phyloP scores from a whole-genome alignment of 2,113 vertebrate genomes.

The Semnornis frantzii region DNA sequence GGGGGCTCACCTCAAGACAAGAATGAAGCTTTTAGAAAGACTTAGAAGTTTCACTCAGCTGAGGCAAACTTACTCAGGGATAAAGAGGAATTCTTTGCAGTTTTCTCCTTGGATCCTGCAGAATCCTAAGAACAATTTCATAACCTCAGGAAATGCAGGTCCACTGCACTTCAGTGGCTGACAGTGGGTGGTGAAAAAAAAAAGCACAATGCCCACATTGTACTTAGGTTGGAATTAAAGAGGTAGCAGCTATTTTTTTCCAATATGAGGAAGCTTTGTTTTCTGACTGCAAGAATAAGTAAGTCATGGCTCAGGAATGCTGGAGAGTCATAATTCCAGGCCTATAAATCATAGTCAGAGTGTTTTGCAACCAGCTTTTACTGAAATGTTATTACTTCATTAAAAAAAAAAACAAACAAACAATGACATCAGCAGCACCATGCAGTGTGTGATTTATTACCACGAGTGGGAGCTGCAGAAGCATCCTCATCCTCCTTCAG shows the following conservation, averaged over 20 bases:
- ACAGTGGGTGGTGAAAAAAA: conserved; percentile 35
- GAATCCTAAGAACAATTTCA: conserved; percentile 51
- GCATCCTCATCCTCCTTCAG: not conserved
- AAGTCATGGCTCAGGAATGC: conserved; percentile 21
- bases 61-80: not conserved
- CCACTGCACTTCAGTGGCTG: conserved; percentile 17
- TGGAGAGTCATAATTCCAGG: conserved; percentile 13
- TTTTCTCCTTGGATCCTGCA: conserved; percentile 47
- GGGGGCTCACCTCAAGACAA: conserved; percentile 28
- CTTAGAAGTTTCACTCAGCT: conserved; percentile 4
- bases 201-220: conserved; percentile 42
- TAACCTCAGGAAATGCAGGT: conserved; percentile 32
- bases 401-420: too few relatives aligned
- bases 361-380: conserved; percentile 7
- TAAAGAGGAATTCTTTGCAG: conserved; percentile 56
- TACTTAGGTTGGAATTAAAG: conserved; percentile 39
- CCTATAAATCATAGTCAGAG: not conserved
- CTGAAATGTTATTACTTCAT: not conserved
- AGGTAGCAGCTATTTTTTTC: conserved; percentile 48
- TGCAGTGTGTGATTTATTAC: not conserved
- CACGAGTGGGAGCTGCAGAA: not conserved
- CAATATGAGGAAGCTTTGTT: conserved; percentile 39
- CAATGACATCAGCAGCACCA: not conserved
- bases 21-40: conserved; percentile 37
- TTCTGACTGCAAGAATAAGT: conserved; percentile 25